Conservation (phyloP, 2,888 invertebrate genomes). For the Leucoptera coffeella region DNA sequence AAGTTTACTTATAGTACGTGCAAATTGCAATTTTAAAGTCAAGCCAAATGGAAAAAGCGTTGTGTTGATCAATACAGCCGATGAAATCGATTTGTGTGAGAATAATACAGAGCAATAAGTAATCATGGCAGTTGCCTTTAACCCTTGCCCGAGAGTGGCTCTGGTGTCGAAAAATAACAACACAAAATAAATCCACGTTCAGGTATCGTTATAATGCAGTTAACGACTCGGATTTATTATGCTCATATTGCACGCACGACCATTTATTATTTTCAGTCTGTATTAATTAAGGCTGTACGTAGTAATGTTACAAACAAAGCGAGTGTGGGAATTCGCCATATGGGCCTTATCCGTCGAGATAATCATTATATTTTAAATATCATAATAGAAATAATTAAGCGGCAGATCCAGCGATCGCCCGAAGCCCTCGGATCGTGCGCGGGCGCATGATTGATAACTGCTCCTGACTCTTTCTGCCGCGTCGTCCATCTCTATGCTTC, state of each 20-base stretch:
- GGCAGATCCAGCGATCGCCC: slow-evolving; percentile 35
- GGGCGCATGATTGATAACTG: slow-evolving; percentile 46
- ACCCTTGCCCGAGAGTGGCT: slow-evolving; percentile 4
- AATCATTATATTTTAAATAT: slow-evolving; percentile 45
- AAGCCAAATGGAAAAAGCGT: too few relatives aligned
- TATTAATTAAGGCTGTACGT: slow-evolving; percentile 20
- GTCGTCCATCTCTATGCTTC: slow-evolving; percentile 8
- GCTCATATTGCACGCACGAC: slow-evolving; percentile 10
- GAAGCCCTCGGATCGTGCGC: slow-evolving; percentile 35
- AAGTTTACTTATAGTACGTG: too few relatives aligned
- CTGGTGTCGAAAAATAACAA: slow-evolving; percentile 6
- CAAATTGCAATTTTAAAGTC: too few relatives aligned
- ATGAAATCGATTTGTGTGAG: too few relatives aligned
- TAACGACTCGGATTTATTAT: slow-evolving; percentile 11
- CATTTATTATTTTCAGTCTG: slow-evolving; percentile 10
- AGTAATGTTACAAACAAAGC: slow-evolving; percentile 14
- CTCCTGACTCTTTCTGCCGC: slow-evolving; percentile 15
- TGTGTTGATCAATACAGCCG: too few relatives aligned
- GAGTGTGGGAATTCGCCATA: slow-evolving; percentile 38
- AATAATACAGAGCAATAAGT: slow-evolving; percentile 3
- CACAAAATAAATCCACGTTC: slow-evolving; percentile 8
- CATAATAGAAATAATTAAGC: slow-evolving; percentile 52
- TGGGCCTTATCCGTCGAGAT: slow-evolving; percentile 18
- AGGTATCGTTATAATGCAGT: slow-evolving; percentile 10
- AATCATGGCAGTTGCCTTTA: slow-evolving; percentile 3